These are phyloP conservation scores for Miichthys miiuy DNA, from an alignment of 2,797 vertebrate genomes.

Conservation along the genomic window DNA sequence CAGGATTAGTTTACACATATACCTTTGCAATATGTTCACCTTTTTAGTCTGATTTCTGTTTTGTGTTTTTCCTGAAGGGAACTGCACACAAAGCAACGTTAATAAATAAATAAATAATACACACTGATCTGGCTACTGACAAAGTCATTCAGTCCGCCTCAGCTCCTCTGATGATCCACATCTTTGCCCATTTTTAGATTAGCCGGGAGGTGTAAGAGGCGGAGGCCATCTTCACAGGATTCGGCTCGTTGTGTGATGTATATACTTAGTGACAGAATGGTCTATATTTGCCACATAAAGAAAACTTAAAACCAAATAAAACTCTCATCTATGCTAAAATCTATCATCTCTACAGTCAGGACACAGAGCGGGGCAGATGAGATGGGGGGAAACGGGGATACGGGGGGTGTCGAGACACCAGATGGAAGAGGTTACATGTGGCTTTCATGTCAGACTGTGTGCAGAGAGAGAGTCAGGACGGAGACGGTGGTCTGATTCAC, in stretches of 20 bases:
- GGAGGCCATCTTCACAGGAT: too few relatives aligned
- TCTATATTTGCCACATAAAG: background rate
- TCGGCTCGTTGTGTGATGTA: background rate
- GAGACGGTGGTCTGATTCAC: background rate
- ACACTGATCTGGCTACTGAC: background rate
- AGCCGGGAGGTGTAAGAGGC: too few relatives aligned
- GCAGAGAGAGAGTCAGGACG: background rate
- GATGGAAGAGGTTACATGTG: conserved; percentile 58
- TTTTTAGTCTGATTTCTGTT: background rate
- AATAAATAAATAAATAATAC: too few relatives aligned
- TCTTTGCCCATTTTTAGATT: too few relatives aligned
- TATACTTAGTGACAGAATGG: background rate
- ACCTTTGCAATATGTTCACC: background rate
- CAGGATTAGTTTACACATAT: background rate
- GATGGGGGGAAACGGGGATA: background rate
- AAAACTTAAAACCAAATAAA: background rate
- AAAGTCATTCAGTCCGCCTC: too few relatives aligned
- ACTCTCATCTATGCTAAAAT: background rate
- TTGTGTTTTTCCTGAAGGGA: background rate
- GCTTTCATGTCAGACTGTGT: conserved; percentile 48
- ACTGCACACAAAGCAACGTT: background rate
- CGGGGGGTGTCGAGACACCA: conserved; percentile 55
- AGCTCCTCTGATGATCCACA: too few relatives aligned
- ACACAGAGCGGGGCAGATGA: conserved; percentile 14
- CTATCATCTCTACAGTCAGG: background rate